phyloP scores from a whole-genome alignment of 1,140 invertebrate species.

The Apolygus lucorum region DNA sequence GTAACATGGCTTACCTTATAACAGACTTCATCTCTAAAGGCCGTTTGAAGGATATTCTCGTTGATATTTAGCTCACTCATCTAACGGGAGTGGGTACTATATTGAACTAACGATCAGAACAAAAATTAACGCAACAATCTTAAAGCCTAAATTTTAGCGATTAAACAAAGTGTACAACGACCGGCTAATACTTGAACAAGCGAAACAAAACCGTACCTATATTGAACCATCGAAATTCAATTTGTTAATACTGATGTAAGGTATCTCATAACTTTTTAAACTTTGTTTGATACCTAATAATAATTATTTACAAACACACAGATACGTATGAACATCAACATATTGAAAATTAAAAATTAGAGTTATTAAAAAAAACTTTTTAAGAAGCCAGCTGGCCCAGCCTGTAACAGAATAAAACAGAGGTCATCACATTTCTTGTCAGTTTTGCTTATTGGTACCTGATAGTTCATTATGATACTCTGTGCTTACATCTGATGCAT shows the following conservation, averaged over 20 bases:
- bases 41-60: conserved; percentile 7
- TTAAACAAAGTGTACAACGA: neutral
- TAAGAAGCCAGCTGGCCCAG: conserved; percentile 41
- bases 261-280: neutral
- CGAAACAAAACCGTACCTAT: neutral
- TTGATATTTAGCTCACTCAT: neutral
- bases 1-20: neutral
- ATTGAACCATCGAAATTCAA: neutral
- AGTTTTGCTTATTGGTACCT: too few species aligned
- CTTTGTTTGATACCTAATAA: neutral
- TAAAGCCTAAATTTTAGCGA: neutral
- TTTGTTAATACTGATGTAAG: conserved; percentile 14
- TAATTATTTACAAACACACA: conserved; percentile 12
- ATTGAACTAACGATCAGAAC: neutral
- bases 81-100: neutral
- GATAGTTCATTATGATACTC: too few species aligned
- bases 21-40: conserved; percentile 16
- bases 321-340: conserved; percentile 6
- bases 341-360: conserved; percentile 19
- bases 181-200: neutral
- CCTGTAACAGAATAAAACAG: conserved; percentile 37
- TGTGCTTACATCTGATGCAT: too few species aligned
- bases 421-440: too few species aligned
- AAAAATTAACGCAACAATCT: neutral
- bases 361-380: conserved; percentile 40